phyloP scores from a whole-genome alignment of 2,888 invertebrate genomes.

The Synergus japonicus region DNA sequence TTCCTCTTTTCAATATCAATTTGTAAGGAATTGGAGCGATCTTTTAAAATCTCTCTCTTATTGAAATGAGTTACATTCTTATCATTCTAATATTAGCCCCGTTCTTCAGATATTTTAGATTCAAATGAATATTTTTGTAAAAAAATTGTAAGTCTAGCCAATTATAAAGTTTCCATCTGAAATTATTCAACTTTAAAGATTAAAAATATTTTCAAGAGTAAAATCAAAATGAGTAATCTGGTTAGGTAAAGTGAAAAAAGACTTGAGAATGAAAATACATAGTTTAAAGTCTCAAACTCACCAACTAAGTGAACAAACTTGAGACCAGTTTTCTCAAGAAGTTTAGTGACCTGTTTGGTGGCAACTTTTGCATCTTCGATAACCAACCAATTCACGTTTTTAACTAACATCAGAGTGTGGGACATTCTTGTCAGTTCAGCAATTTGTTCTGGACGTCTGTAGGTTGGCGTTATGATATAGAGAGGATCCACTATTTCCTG shows the following conservation, averaged over 20 bases:
- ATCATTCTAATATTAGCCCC: too few relatives aligned
- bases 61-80: too few relatives aligned
- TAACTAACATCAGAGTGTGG: slow-evolving; percentile 84
- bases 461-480: slow-evolving; percentile 87
- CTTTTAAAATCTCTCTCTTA: background rate
- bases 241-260: background rate
- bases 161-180: too few relatives aligned
- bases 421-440: slow-evolving; percentile 88
- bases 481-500: slow-evolving; percentile 73
- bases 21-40: background rate
- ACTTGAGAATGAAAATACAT: background rate
- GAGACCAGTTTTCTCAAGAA: slow-evolving; percentile 79
- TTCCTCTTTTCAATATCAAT: background rate
- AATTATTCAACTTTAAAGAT: too few relatives aligned
- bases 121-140: too few relatives aligned
- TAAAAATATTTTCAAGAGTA: background rate
- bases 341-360: slow-evolving; percentile 78
- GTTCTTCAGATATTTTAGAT: too few relatives aligned
- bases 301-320: slow-evolving; percentile 81
- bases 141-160: too few relatives aligned
- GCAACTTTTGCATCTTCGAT: slow-evolving; percentile 83
- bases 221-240: background rate
- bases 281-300: slow-evolving; percentile 68
- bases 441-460: slow-evolving; percentile 86
- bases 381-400: slow-evolving; percentile 86